A percentile compares a stretch with the other conserved stretches of the same genome.
phyloP scores from a whole-genome alignment of 2,113 vertebrate species.

The Gracilinanus agilis region DNA sequence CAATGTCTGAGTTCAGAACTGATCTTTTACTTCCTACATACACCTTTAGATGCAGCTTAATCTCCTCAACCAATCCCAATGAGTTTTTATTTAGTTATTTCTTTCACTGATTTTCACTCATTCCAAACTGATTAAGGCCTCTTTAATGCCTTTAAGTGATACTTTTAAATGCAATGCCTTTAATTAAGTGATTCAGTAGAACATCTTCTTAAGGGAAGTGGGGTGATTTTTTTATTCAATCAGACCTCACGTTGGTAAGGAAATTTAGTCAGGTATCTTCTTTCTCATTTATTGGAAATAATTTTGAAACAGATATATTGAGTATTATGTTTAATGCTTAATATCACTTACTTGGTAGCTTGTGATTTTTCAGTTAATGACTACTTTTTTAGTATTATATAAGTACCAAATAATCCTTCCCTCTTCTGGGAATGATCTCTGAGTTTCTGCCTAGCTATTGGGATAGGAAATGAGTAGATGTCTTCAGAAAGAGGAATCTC shows the following conservation, averaged over 20 bases:
- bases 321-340: not conserved
- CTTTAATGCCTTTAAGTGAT: not conserved
- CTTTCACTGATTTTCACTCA: not conserved
- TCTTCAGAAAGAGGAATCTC: constrained; percentile 56
- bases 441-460: not conserved
- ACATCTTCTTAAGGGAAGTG: not conserved
- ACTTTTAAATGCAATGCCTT: too few relatives aligned
- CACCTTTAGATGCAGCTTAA: not conserved
- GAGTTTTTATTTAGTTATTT: not conserved
- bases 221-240: not conserved
- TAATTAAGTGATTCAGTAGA: not conserved
- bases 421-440: not conserved
- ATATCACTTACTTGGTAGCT: not conserved
- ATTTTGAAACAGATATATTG: not conserved
- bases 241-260: not conserved
- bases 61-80: not conserved
- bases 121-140: not conserved
- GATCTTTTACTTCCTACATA: not conserved
- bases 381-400: not conserved
- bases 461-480: not conserved
- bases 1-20: not conserved
- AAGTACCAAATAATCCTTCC: not conserved
- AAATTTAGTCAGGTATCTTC: not conserved
- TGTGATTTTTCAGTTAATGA: not conserved
- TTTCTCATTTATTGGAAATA: not conserved